Conservation (phyloP, 30 jellyfish, hydroid and myxozoan species). For the Aurelia coerulea region DNA sequence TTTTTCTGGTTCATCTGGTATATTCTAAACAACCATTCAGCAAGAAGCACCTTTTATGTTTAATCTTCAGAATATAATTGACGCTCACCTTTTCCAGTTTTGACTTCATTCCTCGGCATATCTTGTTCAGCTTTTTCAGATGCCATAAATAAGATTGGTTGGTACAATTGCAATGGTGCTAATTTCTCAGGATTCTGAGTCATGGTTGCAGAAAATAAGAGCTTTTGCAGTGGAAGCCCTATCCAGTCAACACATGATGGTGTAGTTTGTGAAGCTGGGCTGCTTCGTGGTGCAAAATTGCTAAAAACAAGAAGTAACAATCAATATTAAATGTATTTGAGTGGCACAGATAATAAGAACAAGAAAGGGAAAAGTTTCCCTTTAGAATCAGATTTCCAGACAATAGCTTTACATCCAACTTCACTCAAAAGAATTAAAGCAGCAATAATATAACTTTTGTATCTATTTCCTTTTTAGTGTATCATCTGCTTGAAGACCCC, state of each 20-base stretch:
- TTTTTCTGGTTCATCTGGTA: no score
- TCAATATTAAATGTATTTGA: not conserved
- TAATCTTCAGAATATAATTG: no score
- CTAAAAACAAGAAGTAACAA: not conserved
- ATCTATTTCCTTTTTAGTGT: no score
- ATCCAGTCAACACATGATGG: constrained; percentile 24
- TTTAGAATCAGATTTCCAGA: no score
- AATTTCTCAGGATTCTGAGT: constrained; percentile 96
- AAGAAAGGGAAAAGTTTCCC: not conserved
- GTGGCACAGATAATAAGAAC: not conserved
- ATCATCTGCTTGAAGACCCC: no score
- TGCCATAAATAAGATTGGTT: constrained; percentile 75
- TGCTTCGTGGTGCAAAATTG: not conserved
- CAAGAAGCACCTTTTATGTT: no score
- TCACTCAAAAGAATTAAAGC: no score
- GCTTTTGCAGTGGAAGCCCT: constrained; percentile 81
- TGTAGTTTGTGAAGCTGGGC: constrained; percentile 1
- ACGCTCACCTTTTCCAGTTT: not conserved
- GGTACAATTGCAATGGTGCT: constrained; percentile 72
- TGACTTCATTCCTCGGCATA: not conserved
- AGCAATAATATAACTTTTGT: no score
- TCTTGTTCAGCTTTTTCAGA: not conserved
- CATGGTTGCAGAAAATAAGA: constrained; percentile 93
- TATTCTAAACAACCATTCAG: no score
- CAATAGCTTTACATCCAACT: no score